These are phyloP conservation scores for Acipenser ruthenus DNA, from an alignment of 2,797 vertebrate genomes.

Conservation along the genomic window DNA sequence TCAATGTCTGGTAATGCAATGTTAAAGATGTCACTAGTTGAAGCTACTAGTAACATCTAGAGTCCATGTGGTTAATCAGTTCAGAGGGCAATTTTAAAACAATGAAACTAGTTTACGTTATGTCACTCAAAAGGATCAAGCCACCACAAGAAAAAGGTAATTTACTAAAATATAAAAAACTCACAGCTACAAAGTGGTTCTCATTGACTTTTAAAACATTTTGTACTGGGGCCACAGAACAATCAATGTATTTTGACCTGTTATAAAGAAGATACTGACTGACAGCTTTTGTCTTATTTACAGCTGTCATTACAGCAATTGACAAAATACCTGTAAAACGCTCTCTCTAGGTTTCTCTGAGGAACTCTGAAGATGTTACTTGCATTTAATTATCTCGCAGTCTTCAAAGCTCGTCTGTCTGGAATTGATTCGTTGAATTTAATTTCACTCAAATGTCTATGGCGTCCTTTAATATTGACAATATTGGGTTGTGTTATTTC, in stretches of 20 bases:
- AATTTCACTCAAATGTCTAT: conserved; percentile 51
- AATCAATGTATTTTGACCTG: conserved; percentile 53
- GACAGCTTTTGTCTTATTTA: conserved; percentile 37
- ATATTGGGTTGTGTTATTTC: conserved; percentile 47
- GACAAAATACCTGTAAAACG: conserved; percentile 17
- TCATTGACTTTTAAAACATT: not conserved
- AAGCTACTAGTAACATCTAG: too few relatives aligned
- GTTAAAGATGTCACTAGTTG: too few relatives aligned
- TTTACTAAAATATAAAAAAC: too few relatives aligned
- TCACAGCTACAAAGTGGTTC: too few relatives aligned
- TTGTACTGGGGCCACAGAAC: conserved; percentile 43
- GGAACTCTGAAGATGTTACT: conserved; percentile 45
- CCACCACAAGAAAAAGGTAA: too few relatives aligned
- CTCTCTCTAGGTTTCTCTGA: conserved; percentile 35
- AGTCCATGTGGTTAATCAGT: too few relatives aligned
- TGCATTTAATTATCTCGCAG: conserved; percentile 71
- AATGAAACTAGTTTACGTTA: too few relatives aligned
- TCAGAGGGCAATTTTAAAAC: too few relatives aligned
- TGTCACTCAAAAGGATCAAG: too few relatives aligned
- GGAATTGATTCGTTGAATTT: conserved; percentile 54
- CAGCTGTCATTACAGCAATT: conserved; percentile 18
- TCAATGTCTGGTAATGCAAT: too few relatives aligned
- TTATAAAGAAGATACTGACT: conserved; percentile 43
- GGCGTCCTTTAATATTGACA: conserved; percentile 55
- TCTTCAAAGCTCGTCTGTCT: conserved; percentile 49